Percentiles rank a stretch among this genome's conserved stretches.
phyloP scores from a whole-genome alignment of 2,888 invertebrate species.

The Belgica antarctica region DNA sequence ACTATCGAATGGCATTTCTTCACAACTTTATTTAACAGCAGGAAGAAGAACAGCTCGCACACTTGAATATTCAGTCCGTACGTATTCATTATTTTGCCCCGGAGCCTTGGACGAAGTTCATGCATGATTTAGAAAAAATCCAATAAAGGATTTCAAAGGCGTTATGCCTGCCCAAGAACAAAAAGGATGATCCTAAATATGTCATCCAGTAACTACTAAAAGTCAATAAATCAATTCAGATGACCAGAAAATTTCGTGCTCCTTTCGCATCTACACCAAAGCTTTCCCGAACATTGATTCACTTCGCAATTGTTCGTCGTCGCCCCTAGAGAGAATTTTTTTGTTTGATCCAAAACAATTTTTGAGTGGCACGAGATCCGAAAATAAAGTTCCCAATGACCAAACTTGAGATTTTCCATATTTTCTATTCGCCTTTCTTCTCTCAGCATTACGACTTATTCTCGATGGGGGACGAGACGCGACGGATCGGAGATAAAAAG shows the following conservation, averaged over 20 bases:
- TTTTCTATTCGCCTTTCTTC: conserved; percentile 3
- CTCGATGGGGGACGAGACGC: background rate
- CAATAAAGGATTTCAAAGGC: background rate
- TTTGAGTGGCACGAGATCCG: conserved; percentile 15
- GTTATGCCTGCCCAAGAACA: too few species aligned
- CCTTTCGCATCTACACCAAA: background rate
- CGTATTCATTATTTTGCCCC: conserved; percentile 6
- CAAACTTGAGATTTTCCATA: conserved; percentile 25
- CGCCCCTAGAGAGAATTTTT: background rate
- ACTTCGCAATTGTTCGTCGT: background rate
- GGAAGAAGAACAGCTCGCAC: too few species aligned
- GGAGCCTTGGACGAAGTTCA: background rate
- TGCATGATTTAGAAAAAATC: conserved; percentile 9
- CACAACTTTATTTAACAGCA: background rate
- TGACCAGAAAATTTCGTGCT: background rate
- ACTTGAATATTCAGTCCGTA: conserved; percentile 3
- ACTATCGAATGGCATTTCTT: background rate
- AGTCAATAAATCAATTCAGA: conserved; percentile 20
- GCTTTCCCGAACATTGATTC: background rate
- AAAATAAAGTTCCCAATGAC: conserved; percentile 28
- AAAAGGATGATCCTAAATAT: background rate
- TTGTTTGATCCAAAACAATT: background rate
- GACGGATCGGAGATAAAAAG: background rate
- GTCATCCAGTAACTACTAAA: background rate
- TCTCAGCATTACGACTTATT: background rate